Percentiles rank a stretch among this genome's conserved stretches.
Conservation (phyloP, 1,140 invertebrate genomes). For the Aradophagus sp. region DNA sequence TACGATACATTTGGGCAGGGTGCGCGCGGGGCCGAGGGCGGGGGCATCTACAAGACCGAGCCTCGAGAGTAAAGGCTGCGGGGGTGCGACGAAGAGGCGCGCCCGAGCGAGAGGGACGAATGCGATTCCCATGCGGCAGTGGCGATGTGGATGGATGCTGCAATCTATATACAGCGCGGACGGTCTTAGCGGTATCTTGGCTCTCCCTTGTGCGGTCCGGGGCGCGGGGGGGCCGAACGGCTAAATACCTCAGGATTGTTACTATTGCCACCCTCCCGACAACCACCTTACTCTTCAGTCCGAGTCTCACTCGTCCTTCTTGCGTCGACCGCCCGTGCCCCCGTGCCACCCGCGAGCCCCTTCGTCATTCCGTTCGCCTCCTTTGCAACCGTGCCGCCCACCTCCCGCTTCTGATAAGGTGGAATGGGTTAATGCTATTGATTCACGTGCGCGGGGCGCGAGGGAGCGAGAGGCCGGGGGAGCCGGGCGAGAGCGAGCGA, state of each 20-base stretch:
- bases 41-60: slow-evolving; percentile 48
- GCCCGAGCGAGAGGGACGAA: slow-evolving; percentile 45
- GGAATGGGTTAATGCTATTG: slow-evolving; percentile 77
- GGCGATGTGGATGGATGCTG: slow-evolving; percentile 69
- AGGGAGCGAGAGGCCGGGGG: no score
- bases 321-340: slow-evolving; percentile 23
- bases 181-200: slow-evolving; percentile 74
- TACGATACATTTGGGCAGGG: slow-evolving; percentile 56
- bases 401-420: slow-evolving; percentile 70
- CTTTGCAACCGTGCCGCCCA: slow-evolving; percentile 54
- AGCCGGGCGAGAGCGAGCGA: background rate
- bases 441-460: slow-evolving; percentile 74
- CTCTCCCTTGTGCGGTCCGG: slow-evolving; percentile 68
- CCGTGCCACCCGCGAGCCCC: slow-evolving; percentile 31
- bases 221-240: slow-evolving; percentile 65
- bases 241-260: slow-evolving; percentile 77
- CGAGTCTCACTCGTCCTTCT: slow-evolving; percentile 56
- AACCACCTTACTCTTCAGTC: slow-evolving; percentile 58
- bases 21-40: slow-evolving; percentile 27
- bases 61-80: slow-evolving; percentile 51
- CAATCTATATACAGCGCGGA: slow-evolving; percentile 67
- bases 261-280: slow-evolving; percentile 71
- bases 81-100: slow-evolving; percentile 42
- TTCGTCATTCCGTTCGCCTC: slow-evolving; percentile 52
- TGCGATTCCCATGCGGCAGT: slow-evolving; percentile 60